These are phyloP conservation scores for Harpalus rufipes DNA, from an alignment of 2,888 invertebrate species.

Conservation along the genomic window DNA sequence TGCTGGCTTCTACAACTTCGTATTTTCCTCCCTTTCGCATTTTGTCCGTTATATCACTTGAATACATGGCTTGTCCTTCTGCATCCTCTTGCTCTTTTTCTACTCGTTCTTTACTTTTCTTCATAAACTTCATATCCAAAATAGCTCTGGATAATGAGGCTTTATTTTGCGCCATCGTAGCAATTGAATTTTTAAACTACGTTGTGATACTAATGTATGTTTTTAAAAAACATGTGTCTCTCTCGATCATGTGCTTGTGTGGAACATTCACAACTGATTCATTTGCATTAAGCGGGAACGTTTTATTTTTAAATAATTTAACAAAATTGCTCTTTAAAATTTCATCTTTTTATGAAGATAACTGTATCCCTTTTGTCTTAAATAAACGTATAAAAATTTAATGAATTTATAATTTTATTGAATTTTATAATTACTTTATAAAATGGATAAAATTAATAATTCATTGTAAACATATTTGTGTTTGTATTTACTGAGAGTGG, in stretches of 20 bases:
- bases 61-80: slow-evolving; percentile 84
- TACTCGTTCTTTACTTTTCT: slow-evolving; percentile 84
- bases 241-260: not conserved
- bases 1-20: slow-evolving; percentile 87
- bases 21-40: slow-evolving; percentile 84
- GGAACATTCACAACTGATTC: not conserved
- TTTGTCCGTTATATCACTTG: slow-evolving; percentile 85
- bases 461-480: too few relatives aligned
- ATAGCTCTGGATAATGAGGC: slow-evolving; percentile 85
- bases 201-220: not conserved
- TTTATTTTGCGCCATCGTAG: slow-evolving; percentile 70
- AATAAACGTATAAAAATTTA: too few relatives aligned
- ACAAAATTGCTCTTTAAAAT: too few relatives aligned
- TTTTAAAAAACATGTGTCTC: not conserved
- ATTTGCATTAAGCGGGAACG: not conserved
- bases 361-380: too few relatives aligned
- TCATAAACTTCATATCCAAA: slow-evolving; percentile 91
- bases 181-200: not conserved
- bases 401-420: too few relatives aligned
- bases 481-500: too few relatives aligned
- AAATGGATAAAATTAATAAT: too few relatives aligned
- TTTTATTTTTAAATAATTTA: not conserved
- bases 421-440: too few relatives aligned
- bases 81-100: slow-evolving; percentile 83
- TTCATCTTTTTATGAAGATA: too few relatives aligned